Evolutionary conservation across 92 coral and sea anemone species (phyloP), one percentile per base, ranked within the genome.

Genomic region (Paragorgia papillata): DNA sequence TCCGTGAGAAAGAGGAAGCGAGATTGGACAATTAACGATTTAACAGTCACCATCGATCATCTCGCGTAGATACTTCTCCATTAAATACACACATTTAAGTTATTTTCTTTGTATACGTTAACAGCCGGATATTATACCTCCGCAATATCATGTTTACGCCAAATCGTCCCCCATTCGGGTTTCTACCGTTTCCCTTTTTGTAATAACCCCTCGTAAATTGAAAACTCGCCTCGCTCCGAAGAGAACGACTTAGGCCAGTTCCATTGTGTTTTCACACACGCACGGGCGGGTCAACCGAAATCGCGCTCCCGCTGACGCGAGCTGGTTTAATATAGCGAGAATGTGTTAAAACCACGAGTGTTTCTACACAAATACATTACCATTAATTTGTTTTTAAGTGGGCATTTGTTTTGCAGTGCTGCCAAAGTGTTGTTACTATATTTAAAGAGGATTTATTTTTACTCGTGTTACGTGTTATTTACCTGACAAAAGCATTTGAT

Each of bases 341-440:
- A 64, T 22, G 75, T 49, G 75, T 59, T 39, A 68, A 48, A 68
- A 68, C 34, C 26, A 59, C 26, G 59, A 68, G 75, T 44, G 59
- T 44, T 46, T 48, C 41, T 68, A 21, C 24, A 24, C 64, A 71
- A 71, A 71, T 71, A 53, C 64, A 49, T 35, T 0, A 22, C 6
- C 5, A 71, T 33, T 56, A 54, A 54, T 71, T 31, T 55, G 64
- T 71, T 71, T 71, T 6, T 57, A 71, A 71, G 78, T 71, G 78
- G 49, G 12, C 26, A 19, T 55, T 71, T 53, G 28, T 26, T 18
- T 53, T 12, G 57, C 10, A 6, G 50, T 13, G 64, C 12, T 19
- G 14, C 49, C 28, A 49, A 20, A 19, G 3, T 10, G 3, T n/a
- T 46, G 44, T 56, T 69, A 69, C 49, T 69, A 43, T 69, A 43